Conservation (phyloP, 2,888 invertebrate species). For the Oxycera nigricornis region DNA sequence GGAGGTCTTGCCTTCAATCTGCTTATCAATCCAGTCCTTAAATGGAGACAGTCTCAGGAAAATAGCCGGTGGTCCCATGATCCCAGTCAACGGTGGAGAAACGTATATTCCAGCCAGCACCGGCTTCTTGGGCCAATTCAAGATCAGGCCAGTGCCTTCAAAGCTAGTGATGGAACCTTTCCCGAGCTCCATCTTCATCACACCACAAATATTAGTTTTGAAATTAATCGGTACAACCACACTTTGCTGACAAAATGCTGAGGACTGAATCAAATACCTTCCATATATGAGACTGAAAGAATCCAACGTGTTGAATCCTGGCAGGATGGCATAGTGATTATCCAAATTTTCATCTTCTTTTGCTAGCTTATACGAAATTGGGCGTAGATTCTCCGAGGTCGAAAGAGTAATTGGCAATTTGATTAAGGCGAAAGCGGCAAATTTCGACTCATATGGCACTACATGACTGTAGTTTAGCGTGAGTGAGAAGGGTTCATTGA, state of each 20-base stretch:
- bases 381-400: neutral
- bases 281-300: neutral
- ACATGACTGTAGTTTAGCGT: neutral
- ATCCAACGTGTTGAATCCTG: neutral
- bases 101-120: neutral
- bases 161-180: neutral
- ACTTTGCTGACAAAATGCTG: neutral
- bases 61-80: too few relatives aligned
- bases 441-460: neutral
- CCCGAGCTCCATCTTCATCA: too few relatives aligned
- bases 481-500: neutral
- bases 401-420: neutral
- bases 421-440: neutral
- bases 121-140: neutral
- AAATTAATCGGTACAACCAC: too few relatives aligned
- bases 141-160: neutral
- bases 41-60: too few relatives aligned
- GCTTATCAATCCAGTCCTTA: too few relatives aligned
- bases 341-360: neutral
- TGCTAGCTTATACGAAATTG: neutral
- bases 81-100: too few relatives aligned
- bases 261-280: neutral
- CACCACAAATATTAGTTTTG: too few relatives aligned
- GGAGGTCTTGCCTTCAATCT: too few relatives aligned
- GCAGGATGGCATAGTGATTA: neutral